Evolutionary conservation across 2,113 vertebrate genomes (phyloP).

Genomic region (Apus apus): DNA sequence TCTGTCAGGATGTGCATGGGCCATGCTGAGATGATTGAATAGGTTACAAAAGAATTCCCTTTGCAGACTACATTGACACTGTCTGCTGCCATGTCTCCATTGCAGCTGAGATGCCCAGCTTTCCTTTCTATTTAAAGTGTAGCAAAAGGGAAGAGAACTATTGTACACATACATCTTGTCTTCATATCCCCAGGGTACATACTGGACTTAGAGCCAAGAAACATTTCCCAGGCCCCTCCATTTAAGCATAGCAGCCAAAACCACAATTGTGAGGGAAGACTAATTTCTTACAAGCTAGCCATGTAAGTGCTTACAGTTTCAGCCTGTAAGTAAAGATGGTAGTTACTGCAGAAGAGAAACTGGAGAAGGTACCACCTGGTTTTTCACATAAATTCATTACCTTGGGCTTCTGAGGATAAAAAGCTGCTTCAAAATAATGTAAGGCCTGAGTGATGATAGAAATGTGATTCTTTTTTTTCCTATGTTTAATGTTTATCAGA

Average conservation of each 20-base stretch:
- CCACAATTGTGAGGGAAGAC: neutral
- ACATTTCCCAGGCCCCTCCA: neutral
- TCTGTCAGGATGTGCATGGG: neutral
- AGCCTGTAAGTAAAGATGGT: neutral
- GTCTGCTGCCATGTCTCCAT: neutral
- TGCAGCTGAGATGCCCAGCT: neutral
- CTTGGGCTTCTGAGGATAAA: neutral
- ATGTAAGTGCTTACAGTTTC: neutral
- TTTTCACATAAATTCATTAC: neutral
- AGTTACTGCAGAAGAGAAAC: neutral
- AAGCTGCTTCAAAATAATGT: neutral
- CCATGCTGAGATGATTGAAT: neutral
- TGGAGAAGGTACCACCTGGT: neutral
- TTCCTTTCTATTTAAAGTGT: neutral
- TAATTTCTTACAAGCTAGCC: neutral
- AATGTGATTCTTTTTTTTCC: neutral
- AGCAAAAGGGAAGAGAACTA: neutral
- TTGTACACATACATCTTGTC: neutral
- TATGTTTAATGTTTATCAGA: neutral
- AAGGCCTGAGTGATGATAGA: neutral
- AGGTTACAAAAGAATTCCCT: neutral
- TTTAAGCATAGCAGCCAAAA: neutral
- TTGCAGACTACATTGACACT: neutral
- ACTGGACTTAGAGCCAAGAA: neutral
- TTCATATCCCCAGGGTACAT: neutral